Evolutionary conservation across 2,888 invertebrate genomes (phyloP).

Genomic region (Mythimna albipuncta): DNA sequence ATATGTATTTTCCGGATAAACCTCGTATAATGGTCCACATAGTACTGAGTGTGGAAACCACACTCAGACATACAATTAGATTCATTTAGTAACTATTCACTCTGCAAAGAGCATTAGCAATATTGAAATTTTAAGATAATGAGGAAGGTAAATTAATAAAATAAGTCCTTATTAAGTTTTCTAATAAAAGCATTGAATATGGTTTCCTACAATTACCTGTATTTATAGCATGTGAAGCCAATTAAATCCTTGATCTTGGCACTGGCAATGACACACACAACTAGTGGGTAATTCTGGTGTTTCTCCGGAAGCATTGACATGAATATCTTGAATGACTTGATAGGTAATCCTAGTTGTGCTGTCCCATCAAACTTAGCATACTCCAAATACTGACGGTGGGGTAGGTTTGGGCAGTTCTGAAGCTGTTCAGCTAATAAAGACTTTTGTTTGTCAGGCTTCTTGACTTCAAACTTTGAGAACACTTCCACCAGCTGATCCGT

Average conservation of each 20-base stretch:
- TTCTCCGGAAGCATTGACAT: constrained; percentile 96
- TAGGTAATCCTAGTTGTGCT: constrained; percentile 94
- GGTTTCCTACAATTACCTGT: constrained; percentile 85
- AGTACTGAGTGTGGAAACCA: too few species aligned
- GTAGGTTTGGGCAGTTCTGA: constrained; percentile 94
- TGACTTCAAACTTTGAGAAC: constrained; percentile 88
- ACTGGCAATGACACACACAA: constrained; percentile 94
- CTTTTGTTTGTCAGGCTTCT: constrained; percentile 76
- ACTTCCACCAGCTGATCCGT: constrained; percentile 91
- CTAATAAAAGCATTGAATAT: not conserved
- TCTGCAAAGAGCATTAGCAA: not conserved
- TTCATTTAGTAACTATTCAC: not conserved
- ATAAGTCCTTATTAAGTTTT: not conserved
- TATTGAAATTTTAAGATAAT: not conserved
- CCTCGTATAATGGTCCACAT: too few species aligned
- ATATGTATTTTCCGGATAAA: too few species aligned
- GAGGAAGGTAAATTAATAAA: constrained; percentile 19
- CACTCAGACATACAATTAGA: too few species aligned
- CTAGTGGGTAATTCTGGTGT: constrained; percentile 95
- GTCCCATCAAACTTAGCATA: constrained; percentile 98
- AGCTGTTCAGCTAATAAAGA: constrained; percentile 95
- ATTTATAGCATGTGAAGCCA: constrained; percentile 97
- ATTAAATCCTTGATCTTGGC: constrained; percentile 97
- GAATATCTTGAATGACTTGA: constrained; percentile 97
- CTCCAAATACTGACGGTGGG: constrained; percentile 96